These are phyloP conservation scores for Kuschelorhynchus macadamiae DNA, from an alignment of 2,888 invertebrate genomes.

Conservation along the genomic window DNA sequence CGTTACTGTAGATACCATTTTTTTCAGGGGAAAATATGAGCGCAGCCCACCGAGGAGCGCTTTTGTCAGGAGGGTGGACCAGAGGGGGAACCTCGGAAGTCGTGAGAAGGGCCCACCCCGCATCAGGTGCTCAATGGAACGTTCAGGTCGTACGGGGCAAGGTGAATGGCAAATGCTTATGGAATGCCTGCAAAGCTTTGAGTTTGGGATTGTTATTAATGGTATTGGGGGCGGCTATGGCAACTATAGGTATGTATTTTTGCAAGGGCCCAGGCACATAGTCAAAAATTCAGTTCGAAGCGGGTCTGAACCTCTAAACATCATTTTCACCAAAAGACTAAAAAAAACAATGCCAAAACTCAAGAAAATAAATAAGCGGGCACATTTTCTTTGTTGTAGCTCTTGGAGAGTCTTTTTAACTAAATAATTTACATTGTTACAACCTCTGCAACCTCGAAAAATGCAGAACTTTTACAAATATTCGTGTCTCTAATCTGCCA, in stretches of 20 bases:
- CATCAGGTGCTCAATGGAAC: constrained; percentile 88
- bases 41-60: constrained; percentile 30
- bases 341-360: no score
- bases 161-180: constrained; percentile 90
- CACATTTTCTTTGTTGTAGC: no score
- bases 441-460: no score
- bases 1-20: not conserved
- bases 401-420: no score
- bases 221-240: constrained; percentile 92
- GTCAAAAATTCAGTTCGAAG: no score
- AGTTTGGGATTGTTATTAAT: constrained; percentile 90
- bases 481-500: no score
- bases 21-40: constrained; percentile 27
- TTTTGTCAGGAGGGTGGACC: constrained; percentile 64
- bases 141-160: constrained; percentile 89
- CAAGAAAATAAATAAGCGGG: no score
- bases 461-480: no score
- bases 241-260: constrained; percentile 81
- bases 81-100: constrained; percentile 66
- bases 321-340: no score
- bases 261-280: no score
- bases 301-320: no score
- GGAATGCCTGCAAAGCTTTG: constrained; percentile 95
- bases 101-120: constrained; percentile 80
- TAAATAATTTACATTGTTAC: no score